These are phyloP conservation scores for Seriola aureovittata DNA, from an alignment of 2,113 vertebrate species.

Conservation along the genomic window DNA sequence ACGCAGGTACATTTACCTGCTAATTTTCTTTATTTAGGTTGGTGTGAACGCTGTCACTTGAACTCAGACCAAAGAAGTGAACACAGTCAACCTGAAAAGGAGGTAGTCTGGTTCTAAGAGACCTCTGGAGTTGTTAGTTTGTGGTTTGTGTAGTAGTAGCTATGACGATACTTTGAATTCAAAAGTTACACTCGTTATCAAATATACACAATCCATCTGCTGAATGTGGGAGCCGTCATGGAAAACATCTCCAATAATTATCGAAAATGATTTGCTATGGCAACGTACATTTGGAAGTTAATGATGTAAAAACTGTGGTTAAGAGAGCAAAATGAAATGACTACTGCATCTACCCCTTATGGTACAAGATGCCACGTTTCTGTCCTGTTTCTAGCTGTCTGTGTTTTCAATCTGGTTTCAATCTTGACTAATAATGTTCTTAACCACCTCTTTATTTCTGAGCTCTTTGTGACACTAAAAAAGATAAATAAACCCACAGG, in stretches of 20 bases:
- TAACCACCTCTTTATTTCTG: neutral
- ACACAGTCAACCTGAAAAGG: too few species aligned
- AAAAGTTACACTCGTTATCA: too few species aligned
- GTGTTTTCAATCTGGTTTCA: neutral
- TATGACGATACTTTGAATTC: neutral
- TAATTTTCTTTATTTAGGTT: neutral
- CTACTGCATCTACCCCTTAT: too few species aligned
- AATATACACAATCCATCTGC: neutral
- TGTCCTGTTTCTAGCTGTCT: too few species aligned
- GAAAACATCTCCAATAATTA: too few species aligned
- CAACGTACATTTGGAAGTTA: too few species aligned
- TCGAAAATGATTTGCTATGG: too few species aligned
- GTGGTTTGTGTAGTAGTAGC: neutral
- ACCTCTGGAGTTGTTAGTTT: neutral
- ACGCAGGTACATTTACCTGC: neutral
- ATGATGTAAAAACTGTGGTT: too few species aligned
- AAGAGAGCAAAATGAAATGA: neutral
- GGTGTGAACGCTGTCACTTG: neutral
- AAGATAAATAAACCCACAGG: neutral
- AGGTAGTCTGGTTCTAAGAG: neutral
- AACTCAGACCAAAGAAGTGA: neutral
- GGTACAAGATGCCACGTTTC: too few species aligned
- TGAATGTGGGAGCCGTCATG: neutral
- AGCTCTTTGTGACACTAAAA: neutral
- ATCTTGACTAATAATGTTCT: neutral